Evolutionary conservation across 2,888 invertebrate genomes (phyloP), one percentile per base, ranked within the genome.

Genomic region (Hypomecis atomaria): DNA sequence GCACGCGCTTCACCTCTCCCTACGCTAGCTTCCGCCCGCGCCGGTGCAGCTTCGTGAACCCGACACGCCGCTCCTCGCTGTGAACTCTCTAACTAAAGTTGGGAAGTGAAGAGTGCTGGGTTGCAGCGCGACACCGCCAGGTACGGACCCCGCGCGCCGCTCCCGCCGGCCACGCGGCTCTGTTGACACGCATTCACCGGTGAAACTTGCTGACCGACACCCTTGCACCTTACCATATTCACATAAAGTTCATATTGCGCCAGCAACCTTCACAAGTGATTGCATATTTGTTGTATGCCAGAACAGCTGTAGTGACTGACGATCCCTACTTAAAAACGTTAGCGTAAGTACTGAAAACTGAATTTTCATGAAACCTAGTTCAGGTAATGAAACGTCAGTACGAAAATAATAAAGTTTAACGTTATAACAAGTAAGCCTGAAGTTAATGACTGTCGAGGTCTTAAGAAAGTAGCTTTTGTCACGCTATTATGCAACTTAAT

Each of bases 1-100:
- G 78, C 90, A 87, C 90, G 89, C 90, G 90, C 91, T 90, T 90
- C 85, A 80, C 76, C 79, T 78, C 75, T 79, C 80, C 80, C 82
- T 75, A 77, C 84, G 85, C 86, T 82, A 84, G 88, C 90, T 88
- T 88, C 81, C 86, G 87, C 87, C 85, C 79, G 84, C 86, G 87
- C 87, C 85, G 79, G 84, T 78, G 52, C 78, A 82, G 87, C 88
- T 83, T 85, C 87, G 78, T 78, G 76, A 75, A 67, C 45, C n/a
- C 38, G 70, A 80, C 49, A 49, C 78, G 72, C 75, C 72, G 71
- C 76, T 77, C 72, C 71, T 74, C 74, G 77, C 86, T 85, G 89
- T 90, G 88, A 84, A 83, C 85, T 86, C 83, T 84, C 50, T 62
- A 73, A 80, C 69, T 73, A 77, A 77, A 84, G 86, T 85, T 85